Base-by-base conservation (phyloP, 1,140 invertebrate species). In the Hyposmocoma kahamanoa region DNA sequence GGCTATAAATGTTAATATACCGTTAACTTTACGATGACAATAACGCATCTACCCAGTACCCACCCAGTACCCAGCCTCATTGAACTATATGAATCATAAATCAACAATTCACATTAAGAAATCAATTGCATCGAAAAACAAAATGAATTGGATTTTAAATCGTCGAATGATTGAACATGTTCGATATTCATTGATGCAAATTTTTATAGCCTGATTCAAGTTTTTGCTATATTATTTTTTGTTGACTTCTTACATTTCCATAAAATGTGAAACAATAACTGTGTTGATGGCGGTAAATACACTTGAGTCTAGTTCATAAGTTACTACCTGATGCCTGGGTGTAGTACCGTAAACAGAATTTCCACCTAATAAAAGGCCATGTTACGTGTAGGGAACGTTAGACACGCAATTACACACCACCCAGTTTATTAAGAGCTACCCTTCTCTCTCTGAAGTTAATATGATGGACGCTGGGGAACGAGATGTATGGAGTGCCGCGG, bases 301-400 rank as follows among this genome's bases (percentile, higher is more conserved):
- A 6, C 32, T 36, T 36, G 32, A 36, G 46, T 13, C 17, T 44
- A 55, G 61, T 60, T 76, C 67, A 80, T 78, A 81, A 79, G 67
- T 78, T 64, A 53, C 51, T 55, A 58, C 65, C 56, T 64, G 52
- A 60, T 65, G 57, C 68, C 66, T 55, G 71, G 69, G 66, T 73
- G 55, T 76, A 79, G 69, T 75, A 64, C 62, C 69, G 68, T 80
- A 79, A 68, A 84, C 71, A 79, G 78, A 80, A 79, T 84, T 84
- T 81, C 73, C 76, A 84, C 81, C 75, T 84, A 82, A 82, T 84
- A 84, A 84, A 84, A 84, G 76, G 67, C 72, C 77, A 63, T 69
- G 72, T 84, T 84, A 84, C 75, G 76, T 73, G 75, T 72, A 73
- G 76, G 68, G 67, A 75, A 69, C 75, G 72, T 81, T 70, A 77